Base-by-base conservation (phyloP, 2,888 invertebrate genomes). In the Ormia ochracea region DNA sequence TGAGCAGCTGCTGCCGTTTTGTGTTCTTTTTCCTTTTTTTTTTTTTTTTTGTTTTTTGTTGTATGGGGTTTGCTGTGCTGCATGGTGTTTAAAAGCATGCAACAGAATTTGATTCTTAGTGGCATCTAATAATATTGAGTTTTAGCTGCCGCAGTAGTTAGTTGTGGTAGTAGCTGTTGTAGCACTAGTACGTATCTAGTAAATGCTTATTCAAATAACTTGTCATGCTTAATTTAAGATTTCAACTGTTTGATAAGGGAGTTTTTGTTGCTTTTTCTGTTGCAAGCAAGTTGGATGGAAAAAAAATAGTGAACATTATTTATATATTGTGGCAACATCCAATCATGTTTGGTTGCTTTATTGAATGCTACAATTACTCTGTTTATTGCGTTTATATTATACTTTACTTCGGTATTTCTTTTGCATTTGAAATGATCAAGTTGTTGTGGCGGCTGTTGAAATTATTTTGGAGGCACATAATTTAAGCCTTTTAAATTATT, bases 211-310 rank as follows among this genome's bases (percentile, higher is more conserved):
- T 78, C 73, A 77, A 81, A 81, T 76, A 73, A 78, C 81, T 79
- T 78, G 81, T 80, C 82, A 78, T 65, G 78, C 75, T 72, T 69
- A 81, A 81, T 69, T 78, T 79, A 26, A 75, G 82, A 82, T 82
- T 78, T 75, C 36, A 73, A 65, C 54, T 70, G 28, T 38, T 63
- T 80, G 82, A 82, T 82, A 82, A 87, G 87, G 74, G 66, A 77
- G 72, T 73, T 19, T 41, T 48, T 36, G 31, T 50, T 31, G 1
- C 12, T 52, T 45, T 48, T 58, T 17, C 19, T 17, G 45, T 23
- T 17, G 1, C 23, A n/a, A 50, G 14, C 21, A 33, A n/a, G 10
- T 26, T 48, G 26, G 7, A 31, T 52, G 33, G 14, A n/a, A n/a
- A n/a, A 59, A 28, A 69, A 70, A 17, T 21, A 43, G 50, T 63